These are phyloP conservation scores for Himalopsyche phryganea DNA, from an alignment of 1,140 invertebrate species.

Conservation along the genomic window DNA sequence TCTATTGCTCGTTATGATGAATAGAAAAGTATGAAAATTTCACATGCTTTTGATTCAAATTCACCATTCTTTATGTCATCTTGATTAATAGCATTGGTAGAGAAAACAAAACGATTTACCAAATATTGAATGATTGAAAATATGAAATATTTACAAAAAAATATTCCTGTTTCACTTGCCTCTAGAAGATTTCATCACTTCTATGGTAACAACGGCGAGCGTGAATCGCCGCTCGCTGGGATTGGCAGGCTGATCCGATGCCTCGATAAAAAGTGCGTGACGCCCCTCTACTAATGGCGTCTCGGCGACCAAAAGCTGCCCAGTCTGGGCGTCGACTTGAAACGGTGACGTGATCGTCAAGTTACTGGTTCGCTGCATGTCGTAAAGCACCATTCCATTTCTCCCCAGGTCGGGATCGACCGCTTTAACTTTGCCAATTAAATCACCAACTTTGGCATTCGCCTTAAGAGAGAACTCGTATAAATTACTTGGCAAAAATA, in stretches of 20 bases:
- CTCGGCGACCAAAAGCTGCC: conserved; percentile 67
- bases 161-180: no score
- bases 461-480: conserved; percentile 72
- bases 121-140: no score
- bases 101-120: no score
- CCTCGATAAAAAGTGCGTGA: conserved; percentile 78
- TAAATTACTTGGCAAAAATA: conserved; percentile 75
- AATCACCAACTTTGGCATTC: conserved; percentile 62
- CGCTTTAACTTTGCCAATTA: conserved; percentile 73
- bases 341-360: conserved; percentile 64
- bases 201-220: conserved; percentile 76
- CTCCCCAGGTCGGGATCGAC: conserved; percentile 76
- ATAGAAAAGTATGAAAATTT: no score
- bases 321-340: conserved; percentile 66
- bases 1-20: no score
- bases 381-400: conserved; percentile 77
- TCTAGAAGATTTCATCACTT: conserved; percentile 57
- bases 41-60: no score
- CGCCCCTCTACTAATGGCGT: conserved; percentile 62
- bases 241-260: conserved; percentile 75
- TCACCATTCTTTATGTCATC: no score
- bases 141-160: no score
- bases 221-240: conserved; percentile 77
- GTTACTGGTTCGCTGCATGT: conserved; percentile 68
- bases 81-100: no score